A percentile compares a stretch with the other conserved stretches of the same genome.
Conservation (phyloP, 2,797 vertebrate genomes). For the Anableps anableps region DNA sequence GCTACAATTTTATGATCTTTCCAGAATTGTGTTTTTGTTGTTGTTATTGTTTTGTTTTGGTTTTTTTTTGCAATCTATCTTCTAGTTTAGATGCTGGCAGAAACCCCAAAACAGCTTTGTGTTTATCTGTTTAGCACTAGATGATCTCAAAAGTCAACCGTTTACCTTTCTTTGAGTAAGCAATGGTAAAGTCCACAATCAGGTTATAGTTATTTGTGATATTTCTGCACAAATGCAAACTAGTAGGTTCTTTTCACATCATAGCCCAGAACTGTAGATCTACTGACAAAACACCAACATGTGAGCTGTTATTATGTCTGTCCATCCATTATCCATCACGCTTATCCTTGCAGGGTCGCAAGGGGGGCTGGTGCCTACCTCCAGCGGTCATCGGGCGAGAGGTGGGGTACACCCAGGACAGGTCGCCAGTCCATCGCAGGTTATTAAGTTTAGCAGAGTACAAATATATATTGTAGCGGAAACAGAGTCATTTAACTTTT, state of each 20-base stretch:
- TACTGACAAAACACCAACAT: neutral
- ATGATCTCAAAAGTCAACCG: neutral
- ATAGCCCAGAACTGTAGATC: neutral
- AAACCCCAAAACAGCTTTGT: constrained; percentile 13
- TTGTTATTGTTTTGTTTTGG: constrained; percentile 8
- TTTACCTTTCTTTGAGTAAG: constrained; percentile 7
- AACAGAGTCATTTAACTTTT: neutral
- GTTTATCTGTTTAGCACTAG: neutral
- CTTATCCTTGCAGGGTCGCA: too few species aligned
- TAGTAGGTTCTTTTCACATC: neutral
- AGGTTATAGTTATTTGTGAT: neutral
- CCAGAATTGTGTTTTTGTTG: constrained; percentile 12
- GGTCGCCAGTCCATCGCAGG: too few species aligned
- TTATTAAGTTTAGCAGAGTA: neutral
- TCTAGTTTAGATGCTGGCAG: constrained; percentile 18
- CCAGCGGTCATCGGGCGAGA: too few species aligned
- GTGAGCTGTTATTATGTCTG: neutral
- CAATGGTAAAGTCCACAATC: neutral
- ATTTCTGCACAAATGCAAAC: neutral
- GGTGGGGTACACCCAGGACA: too few species aligned
- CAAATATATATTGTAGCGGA: neutral
- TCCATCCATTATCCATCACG: too few species aligned
- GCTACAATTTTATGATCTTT: constrained; percentile 14
- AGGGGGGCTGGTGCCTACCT: too few species aligned
- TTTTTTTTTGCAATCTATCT: neutral